Conservation (phyloP, 2,113 vertebrate species). For the Ameiurus melas region DNA sequence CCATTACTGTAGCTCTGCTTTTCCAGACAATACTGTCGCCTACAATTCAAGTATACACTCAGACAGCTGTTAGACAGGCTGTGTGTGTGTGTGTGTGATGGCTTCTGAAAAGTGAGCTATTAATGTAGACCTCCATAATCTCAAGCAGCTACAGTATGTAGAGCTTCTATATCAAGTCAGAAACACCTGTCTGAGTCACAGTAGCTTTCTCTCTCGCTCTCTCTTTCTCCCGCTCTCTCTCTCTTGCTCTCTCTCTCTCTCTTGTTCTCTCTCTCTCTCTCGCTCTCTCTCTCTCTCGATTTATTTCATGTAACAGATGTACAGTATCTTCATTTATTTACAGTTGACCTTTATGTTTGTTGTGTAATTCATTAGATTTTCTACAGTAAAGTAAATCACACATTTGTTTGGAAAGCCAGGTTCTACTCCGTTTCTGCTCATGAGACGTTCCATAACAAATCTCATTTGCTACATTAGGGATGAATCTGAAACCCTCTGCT, state of each 20-base stretch:
- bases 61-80: background rate
- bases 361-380: background rate
- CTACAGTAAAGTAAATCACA: background rate
- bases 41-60: conserved; percentile 11
- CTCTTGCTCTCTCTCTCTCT: background rate
- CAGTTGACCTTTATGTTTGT: conserved; percentile 3
- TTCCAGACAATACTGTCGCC: background rate
- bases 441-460: background rate
- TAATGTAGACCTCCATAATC: background rate
- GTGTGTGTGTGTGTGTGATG: background rate
- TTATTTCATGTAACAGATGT: conserved; percentile 12
- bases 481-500: background rate
- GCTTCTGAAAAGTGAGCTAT: conserved; percentile 2
- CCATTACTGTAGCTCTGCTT: background rate
- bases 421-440: background rate
- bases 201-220: background rate
- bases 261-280: no score
- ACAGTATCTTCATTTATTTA: background rate
- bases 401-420: background rate
- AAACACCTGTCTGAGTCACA: conserved; percentile 9
- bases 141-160: conserved; percentile 14
- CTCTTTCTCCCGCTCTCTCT: no score
- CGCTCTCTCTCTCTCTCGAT: background rate
- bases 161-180: conserved; percentile 10
- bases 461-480: background rate